These are phyloP conservation scores for Strigamia crassipes DNA, from an alignment of 2,888 invertebrate species.

Conservation along the genomic window DNA sequence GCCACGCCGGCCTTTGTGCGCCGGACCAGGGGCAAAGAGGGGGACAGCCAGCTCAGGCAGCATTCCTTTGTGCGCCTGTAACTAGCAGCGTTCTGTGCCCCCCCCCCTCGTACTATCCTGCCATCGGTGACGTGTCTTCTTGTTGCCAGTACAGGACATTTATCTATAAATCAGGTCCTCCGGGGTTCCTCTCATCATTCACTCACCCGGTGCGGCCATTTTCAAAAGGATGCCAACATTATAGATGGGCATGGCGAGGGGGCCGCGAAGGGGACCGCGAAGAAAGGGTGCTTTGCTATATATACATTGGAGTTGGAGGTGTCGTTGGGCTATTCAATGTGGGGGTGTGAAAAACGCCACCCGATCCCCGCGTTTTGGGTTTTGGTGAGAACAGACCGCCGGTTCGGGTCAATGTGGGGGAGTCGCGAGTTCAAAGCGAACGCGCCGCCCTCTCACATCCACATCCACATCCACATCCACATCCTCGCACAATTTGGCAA, in stretches of 20 bases:
- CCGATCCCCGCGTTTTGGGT: not conserved
- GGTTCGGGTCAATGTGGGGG: not conserved
- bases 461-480: not conserved
- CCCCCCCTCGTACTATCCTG: not conserved
- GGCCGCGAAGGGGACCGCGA: not conserved
- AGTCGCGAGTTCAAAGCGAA: conserved; percentile 10
- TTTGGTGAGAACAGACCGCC: not conserved
- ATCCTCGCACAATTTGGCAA: not conserved
- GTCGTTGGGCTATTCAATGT: not conserved
- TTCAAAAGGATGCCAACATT: not conserved
- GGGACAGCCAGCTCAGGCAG: not conserved
- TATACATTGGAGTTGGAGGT: not conserved
- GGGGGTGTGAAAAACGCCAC: conserved; percentile 10
- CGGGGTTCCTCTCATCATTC: not conserved
- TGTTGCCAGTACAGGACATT: not conserved
- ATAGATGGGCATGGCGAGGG: not conserved
- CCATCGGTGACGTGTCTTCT: not conserved
- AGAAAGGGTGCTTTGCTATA: not conserved
- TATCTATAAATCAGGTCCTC: not conserved
- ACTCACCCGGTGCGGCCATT: conserved; percentile 15
- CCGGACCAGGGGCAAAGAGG: conserved; percentile 17
- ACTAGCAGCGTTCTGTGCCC: no score
- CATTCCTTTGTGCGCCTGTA: not conserved
- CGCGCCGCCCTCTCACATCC: not conserved
- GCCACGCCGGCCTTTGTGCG: conserved; percentile 43